Percentiles rank a stretch among this genome's conserved stretches.
Evolutionary conservation across 2,888 invertebrate genomes (phyloP).

Genomic region (Drosophila bunnanda): DNA sequence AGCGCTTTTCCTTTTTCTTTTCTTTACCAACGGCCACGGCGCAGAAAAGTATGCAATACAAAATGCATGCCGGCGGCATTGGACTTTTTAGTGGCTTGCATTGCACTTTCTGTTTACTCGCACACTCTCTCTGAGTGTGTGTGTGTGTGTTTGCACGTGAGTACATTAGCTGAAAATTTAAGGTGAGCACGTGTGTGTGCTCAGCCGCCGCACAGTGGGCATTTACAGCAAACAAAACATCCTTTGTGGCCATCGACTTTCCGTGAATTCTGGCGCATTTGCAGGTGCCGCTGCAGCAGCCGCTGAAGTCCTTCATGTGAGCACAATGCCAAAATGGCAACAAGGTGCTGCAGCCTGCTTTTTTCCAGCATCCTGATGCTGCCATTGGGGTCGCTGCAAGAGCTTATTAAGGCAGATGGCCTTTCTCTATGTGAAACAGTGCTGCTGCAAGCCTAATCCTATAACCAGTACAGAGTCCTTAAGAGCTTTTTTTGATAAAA

Average conservation of each 20-base stretch:
- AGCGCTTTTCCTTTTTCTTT: constrained; percentile 56
- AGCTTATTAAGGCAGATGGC: constrained; percentile 39
- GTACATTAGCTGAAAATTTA: constrained; percentile 57
- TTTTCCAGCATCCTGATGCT: neutral
- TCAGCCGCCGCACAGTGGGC: constrained; percentile 40
- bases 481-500: neutral
- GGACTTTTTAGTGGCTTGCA: constrained; percentile 54
- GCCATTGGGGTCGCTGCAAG: constrained; percentile 12
- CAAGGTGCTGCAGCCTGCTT: constrained; percentile 39
- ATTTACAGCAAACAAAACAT: constrained; percentile 44
- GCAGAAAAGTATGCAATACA: constrained; percentile 58
- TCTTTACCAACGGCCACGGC: constrained; percentile 39
- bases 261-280: constrained; percentile 32
- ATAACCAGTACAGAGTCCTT: no score
- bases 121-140: constrained; percentile 2
- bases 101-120: constrained; percentile 56
- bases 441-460: constrained; percentile 15
- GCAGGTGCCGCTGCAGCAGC: constrained; percentile 12
- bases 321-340: constrained; percentile 32
- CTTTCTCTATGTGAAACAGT: constrained; percentile 1
- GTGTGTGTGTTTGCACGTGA: constrained; percentile 45
- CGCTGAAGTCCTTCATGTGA: constrained; percentile 27
- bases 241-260: constrained; percentile 45
- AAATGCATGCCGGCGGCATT: constrained; percentile 53
- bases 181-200: constrained; percentile 27